A percentile compares a stretch with the other conserved stretches of the same genome.
These are phyloP conservation scores for Crotophaga sulcirostris DNA, from an alignment of 2,113 vertebrate species.

Conservation along the genomic window DNA sequence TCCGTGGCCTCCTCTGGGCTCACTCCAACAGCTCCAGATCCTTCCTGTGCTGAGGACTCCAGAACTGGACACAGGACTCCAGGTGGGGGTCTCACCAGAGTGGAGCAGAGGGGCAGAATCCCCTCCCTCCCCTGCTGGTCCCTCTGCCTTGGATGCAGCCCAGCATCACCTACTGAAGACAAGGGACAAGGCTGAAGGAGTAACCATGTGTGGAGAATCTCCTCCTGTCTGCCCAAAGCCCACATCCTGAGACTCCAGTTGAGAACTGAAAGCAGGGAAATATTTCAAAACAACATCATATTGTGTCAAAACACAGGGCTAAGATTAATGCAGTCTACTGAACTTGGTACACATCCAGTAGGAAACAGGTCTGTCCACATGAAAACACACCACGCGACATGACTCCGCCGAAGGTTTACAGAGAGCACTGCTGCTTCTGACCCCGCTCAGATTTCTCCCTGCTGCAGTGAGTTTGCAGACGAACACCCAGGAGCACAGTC, in stretches of 20 bases:
- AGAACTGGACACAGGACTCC: too few relatives aligned
- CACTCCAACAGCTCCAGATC: too few relatives aligned
- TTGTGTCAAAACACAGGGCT: background rate
- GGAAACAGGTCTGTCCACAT: background rate
- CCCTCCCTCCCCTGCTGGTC: too few relatives aligned
- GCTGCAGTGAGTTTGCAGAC: background rate
- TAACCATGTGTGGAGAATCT: fast-evolving
- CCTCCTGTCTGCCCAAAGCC: background rate
- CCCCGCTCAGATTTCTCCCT: background rate
- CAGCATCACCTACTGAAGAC: background rate
- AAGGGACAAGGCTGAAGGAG: background rate
- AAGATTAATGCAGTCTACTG: background rate
- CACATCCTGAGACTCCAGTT: background rate
- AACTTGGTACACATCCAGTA: background rate
- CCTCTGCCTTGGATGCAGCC: too few relatives aligned
- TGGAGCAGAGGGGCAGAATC: too few relatives aligned
- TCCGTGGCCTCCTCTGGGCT: too few relatives aligned
- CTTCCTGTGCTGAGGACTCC: too few relatives aligned
- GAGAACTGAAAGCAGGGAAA: background rate
- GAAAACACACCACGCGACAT: background rate
- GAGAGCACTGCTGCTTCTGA: background rate
- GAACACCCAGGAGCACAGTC: fast-evolving
- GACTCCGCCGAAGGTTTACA: background rate
- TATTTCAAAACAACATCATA: background rate
- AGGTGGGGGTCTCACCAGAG: too few relatives aligned